Conservation (phyloP, 2,797 vertebrate genomes). For the Carcharodon carcharias region DNA sequence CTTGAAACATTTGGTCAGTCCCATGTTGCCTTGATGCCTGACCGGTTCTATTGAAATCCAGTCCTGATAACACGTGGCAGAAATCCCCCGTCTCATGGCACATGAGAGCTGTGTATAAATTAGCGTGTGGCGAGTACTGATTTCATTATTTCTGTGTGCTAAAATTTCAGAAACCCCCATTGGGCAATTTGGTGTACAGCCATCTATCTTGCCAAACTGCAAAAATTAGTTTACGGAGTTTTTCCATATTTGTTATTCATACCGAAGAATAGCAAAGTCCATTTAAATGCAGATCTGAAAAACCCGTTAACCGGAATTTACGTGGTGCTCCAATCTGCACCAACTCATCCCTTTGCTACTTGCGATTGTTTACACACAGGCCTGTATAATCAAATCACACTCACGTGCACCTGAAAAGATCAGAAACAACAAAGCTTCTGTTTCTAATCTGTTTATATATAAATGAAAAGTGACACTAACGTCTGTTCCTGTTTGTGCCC, state of each 20-base stretch:
- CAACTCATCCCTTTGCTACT: background rate
- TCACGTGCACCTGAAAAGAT: background rate
- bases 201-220: background rate
- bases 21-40: background rate
- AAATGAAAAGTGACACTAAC: background rate
- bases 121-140: background rate
- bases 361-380: background rate
- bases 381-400: background rate
- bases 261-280: background rate
- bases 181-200: background rate
- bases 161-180: background rate
- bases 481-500: background rate
- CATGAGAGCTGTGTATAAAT: background rate
- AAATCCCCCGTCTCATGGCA: background rate
- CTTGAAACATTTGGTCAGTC: background rate
- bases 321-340: background rate
- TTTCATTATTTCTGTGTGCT: background rate
- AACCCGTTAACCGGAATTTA: background rate
- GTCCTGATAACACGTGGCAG: background rate
- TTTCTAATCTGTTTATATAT: background rate
- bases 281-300: background rate
- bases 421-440: background rate
- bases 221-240: background rate
- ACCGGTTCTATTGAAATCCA: background rate
- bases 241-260: background rate